These are phyloP conservation scores for Nephrotoma flavescens DNA, from an alignment of 2,888 invertebrate genomes.

Conservation along the genomic window DNA sequence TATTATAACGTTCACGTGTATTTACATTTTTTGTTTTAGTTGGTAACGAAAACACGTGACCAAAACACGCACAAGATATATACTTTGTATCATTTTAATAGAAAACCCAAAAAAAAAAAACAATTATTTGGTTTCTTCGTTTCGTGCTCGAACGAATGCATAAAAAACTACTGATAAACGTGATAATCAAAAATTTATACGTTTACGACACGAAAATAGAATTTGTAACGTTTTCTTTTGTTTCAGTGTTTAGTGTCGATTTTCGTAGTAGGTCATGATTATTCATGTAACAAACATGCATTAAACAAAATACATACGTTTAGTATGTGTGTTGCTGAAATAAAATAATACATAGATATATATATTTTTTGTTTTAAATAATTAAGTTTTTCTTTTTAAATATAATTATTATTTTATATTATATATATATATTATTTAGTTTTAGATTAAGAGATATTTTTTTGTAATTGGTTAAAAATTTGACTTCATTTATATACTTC, in stretches of 20 bases:
- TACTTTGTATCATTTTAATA: neutral
- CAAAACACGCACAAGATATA: neutral
- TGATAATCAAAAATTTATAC: neutral
- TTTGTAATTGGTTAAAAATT: neutral
- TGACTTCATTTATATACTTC: neutral
- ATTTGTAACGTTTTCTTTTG: neutral
- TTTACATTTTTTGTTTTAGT: neutral
- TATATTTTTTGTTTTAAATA: neutral
- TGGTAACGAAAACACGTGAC: neutral
- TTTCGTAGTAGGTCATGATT: neutral
- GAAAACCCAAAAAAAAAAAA: too few relatives aligned
- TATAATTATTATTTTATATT: neutral
- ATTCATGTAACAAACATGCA: neutral
- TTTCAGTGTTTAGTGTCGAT: neutral
- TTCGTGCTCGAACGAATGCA: neutral
- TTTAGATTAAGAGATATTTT: neutral
- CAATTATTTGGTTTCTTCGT: neutral
- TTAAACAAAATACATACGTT: neutral
- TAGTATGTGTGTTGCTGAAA: neutral
- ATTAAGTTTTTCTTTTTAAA: neutral
- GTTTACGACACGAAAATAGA: neutral
- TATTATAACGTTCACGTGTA: neutral
- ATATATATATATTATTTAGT: neutral
- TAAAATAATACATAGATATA: neutral
- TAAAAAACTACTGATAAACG: neutral